These are phyloP conservation scores for Dastarcus helophoroides DNA, from an alignment of 2,888 invertebrate genomes.

Conservation along the genomic window DNA sequence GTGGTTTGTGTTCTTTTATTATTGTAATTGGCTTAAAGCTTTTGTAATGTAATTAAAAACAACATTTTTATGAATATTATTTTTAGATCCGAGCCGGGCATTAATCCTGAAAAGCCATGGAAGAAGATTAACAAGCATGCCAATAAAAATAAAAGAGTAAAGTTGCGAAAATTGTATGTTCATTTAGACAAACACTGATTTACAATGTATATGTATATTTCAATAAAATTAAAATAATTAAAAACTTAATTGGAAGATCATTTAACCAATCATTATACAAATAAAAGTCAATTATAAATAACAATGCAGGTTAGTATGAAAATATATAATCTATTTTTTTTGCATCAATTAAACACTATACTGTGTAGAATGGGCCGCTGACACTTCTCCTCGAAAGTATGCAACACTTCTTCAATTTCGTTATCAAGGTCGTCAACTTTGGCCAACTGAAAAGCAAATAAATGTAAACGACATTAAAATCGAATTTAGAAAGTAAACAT, in stretches of 20 bases:
- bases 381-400: slow-evolving; percentile 85
- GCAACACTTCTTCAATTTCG: slow-evolving; percentile 92
- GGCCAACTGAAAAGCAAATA: slow-evolving; percentile 42
- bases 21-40: too few species aligned
- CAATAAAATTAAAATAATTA: too few species aligned
- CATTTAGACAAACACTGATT: slow-evolving; percentile 75
- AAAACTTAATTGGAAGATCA: too few species aligned
- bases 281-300: too few species aligned
- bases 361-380: slow-evolving; percentile 83
- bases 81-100: too few species aligned
- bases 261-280: too few species aligned
- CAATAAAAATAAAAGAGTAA: slow-evolving; percentile 85
- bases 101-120: slow-evolving; percentile 66
- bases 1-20: too few species aligned
- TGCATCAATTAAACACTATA: slow-evolving; percentile 36
- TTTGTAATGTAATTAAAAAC: too few species aligned
- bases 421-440: slow-evolving; percentile 90
- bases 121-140: slow-evolving; percentile 74
- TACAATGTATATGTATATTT: too few species aligned
- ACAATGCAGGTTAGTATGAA: too few species aligned
- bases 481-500: slow-evolving; percentile 13
- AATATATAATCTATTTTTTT: too few species aligned
- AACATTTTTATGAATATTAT: too few species aligned
- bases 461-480: not conserved
- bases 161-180: slow-evolving; percentile 72